Percentiles rank a stretch among this genome's conserved stretches.
These are phyloP conservation scores for Carabus problematicus DNA, from an alignment of 2,888 invertebrate species.

Conservation along the genomic window DNA sequence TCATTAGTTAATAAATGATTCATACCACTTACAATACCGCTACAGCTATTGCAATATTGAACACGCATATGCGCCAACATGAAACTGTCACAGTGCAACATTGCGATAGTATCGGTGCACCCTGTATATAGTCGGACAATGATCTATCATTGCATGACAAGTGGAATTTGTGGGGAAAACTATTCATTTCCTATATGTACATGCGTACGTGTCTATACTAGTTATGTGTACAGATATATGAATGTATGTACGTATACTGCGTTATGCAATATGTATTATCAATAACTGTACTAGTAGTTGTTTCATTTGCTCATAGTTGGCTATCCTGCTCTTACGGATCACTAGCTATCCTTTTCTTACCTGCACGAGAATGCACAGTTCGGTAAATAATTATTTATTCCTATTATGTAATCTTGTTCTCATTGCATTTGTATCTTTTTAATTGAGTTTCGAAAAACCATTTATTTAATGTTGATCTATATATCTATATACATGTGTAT, in stretches of 20 bases:
- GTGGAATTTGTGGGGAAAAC: constrained; percentile 34
- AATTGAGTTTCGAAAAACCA: constrained; percentile 35
- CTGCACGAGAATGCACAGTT: no score
- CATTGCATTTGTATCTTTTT: constrained; percentile 12
- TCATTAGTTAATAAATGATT: no score
- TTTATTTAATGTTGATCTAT: constrained; percentile 29
- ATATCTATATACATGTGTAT: constrained; percentile 1
- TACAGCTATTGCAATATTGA: neutral
- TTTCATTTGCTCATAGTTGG: neutral
- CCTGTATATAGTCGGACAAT: constrained; percentile 23
- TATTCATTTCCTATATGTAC: constrained; percentile 25
- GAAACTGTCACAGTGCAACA: constrained; percentile 4
- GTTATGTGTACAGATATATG: no score
- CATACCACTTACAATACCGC: neutral
- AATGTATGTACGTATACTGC: neutral
- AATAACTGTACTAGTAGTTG: constrained; percentile 21
- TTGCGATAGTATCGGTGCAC: constrained; percentile 1
- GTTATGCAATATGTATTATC: constrained; percentile 31
- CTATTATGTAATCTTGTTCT: no score
- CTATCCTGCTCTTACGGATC: no score
- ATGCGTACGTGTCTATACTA: neutral
- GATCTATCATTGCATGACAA: constrained; percentile 31
- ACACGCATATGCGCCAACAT: neutral
- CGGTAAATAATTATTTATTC: no score
- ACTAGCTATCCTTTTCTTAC: no score